Evolutionary conservation across 2,888 invertebrate species (phyloP).

Genomic region (Listrodromus nycthemerus): DNA sequence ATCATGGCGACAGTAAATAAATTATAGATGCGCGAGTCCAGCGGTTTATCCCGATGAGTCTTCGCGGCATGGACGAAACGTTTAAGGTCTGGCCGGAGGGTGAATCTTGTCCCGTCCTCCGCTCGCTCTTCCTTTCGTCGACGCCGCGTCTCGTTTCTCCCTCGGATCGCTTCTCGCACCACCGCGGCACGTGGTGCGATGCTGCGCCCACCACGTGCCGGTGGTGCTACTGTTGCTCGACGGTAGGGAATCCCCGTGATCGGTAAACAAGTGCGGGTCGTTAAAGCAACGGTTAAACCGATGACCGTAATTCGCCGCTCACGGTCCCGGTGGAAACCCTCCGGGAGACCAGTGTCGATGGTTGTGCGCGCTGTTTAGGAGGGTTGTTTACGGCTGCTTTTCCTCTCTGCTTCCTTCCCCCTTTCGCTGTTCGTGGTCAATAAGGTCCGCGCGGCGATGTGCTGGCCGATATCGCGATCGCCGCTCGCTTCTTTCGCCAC

Average conservation of each 20-base stretch:
- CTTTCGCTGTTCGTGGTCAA: constrained; percentile 42
- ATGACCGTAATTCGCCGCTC: constrained; percentile 75
- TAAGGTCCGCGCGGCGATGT: constrained; percentile 73
- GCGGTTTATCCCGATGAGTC: neutral
- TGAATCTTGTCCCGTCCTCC: constrained; percentile 54
- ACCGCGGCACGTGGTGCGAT: constrained; percentile 57
- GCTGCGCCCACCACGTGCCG: constrained; percentile 59
- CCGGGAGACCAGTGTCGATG: constrained; percentile 68
- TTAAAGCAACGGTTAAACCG: constrained; percentile 81
- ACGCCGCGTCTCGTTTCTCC: constrained; percentile 33
- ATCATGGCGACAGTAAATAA: constrained; percentile 60
- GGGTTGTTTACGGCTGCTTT: constrained; percentile 80
- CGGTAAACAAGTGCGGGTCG: constrained; percentile 81
- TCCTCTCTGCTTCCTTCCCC: constrained; percentile 31
- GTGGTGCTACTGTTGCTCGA: constrained; percentile 70
- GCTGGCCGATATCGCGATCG: constrained; percentile 51
- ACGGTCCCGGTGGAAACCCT: constrained; percentile 47
- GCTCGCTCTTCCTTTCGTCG: constrained; percentile 25
- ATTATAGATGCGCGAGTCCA: constrained; percentile 60
- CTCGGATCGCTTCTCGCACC: constrained; percentile 40
- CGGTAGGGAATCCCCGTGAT: constrained; percentile 75
- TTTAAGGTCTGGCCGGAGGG: constrained; percentile 61
- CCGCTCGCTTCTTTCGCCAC: constrained; percentile 1
- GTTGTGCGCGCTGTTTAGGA: constrained; percentile 75
- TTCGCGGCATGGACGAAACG: constrained; percentile 41